A percentile compares a stretch with the other conserved stretches of the same genome.
Evolutionary conservation across 2,113 vertebrate species (phyloP).

Genomic region (Anas platyrhynchos): DNA sequence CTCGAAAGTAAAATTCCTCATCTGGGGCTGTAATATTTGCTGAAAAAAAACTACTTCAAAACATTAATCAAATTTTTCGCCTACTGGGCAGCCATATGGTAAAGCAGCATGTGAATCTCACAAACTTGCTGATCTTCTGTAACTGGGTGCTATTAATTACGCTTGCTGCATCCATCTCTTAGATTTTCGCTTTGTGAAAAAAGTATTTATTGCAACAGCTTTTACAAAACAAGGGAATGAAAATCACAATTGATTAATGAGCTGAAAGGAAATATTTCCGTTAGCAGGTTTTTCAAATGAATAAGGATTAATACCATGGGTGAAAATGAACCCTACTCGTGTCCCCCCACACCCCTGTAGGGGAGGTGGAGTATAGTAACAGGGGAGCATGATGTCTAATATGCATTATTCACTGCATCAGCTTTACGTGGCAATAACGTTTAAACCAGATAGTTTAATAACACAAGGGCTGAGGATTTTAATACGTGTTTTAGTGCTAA

Average conservation of each 20-base stretch:
- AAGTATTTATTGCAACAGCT: conserved; percentile 94
- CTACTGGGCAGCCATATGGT: conserved; percentile 99
- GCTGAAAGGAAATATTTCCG: conserved; percentile 91
- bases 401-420: conserved; percentile 47
- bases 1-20: conserved; percentile 80
- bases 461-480: conserved; percentile 53
- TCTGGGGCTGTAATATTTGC: conserved; percentile 95
- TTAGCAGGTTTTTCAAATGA: conserved; percentile 88
- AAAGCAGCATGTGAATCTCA: conserved; percentile 98
- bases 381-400: background rate
- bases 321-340: conserved; percentile 59
- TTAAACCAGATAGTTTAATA: conserved; percentile 52
- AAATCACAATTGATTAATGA: conserved; percentile 97
- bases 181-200: conserved; percentile 89
- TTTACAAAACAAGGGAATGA: conserved; percentile 94
- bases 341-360: background rate
- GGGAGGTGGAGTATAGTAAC: background rate
- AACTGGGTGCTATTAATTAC: conserved; percentile 99
- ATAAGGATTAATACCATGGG: conserved; percentile 78
- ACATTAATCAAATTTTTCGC: conserved; percentile 99
- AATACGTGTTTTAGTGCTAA: background rate
- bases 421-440: conserved; percentile 57
- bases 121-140: conserved; percentile 99
- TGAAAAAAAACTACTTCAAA: conserved; percentile 91
- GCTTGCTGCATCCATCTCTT: conserved; percentile 98